phyloP scores from a whole-genome alignment of 2,888 invertebrate genomes.

The Dendrolimus pini region DNA sequence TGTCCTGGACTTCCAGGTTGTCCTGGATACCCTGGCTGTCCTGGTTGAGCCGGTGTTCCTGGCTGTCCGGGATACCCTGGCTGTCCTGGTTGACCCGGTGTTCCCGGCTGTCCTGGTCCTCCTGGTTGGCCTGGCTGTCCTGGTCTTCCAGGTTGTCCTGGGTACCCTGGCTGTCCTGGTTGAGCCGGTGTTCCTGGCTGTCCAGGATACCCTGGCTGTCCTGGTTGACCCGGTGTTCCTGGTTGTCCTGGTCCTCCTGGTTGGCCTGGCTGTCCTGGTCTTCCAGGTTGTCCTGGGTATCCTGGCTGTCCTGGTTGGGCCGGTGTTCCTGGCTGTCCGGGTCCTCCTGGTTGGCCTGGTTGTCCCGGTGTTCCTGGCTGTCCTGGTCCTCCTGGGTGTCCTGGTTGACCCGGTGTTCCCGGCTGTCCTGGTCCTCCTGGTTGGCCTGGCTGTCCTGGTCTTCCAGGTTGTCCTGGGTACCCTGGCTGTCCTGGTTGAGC shows the following conservation, averaged over 20 bases:
- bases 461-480: conserved; percentile 10
- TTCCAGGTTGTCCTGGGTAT: conserved; percentile 8
- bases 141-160: conserved; percentile 33
- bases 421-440: conserved; percentile 45
- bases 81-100: conserved; percentile 12
- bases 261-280: conserved; percentile 16
- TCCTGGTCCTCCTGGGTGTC: conserved; percentile 28
- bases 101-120: conserved; percentile 8
- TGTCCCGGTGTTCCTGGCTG: conserved; percentile 34
- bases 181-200: conserved; percentile 7
- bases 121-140: conserved; percentile 47
- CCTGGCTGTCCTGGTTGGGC: conserved; percentile 7
- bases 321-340: conserved; percentile 11
- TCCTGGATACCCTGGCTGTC: conserved; percentile 12
- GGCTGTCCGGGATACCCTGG: conserved; percentile 33
- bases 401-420: conserved; percentile 28
- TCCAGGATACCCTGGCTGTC: conserved; percentile 1
- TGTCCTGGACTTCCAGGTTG: conserved; percentile 10
- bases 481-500: conserved; percentile 15
- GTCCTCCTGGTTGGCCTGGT: conserved; percentile 20
- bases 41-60: conserved; percentile 23
- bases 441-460: conserved; percentile 31
- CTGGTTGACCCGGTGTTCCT: conserved; percentile 7
- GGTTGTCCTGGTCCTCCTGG: conserved; percentile 22
- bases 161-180: conserved; percentile 23